Percentiles rank a stretch among this genome's conserved stretches.
These are phyloP conservation scores for Protonibea diacanthus DNA, from an alignment of 2,797 vertebrate species.

Conservation along the genomic window DNA sequence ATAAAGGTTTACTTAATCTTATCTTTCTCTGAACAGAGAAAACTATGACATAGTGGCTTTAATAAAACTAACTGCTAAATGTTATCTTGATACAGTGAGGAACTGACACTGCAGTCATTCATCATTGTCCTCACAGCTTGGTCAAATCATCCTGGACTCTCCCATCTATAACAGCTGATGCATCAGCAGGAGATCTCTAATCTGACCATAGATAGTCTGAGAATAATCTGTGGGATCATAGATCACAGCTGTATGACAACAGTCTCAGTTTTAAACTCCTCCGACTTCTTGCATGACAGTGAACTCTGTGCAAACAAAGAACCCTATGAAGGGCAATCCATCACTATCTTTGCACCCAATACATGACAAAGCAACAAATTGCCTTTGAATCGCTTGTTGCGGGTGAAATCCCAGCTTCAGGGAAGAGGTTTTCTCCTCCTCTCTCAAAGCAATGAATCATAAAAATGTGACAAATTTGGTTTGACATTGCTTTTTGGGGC, in stretches of 20 bases:
- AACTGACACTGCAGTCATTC: constrained; percentile 5
- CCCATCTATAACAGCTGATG: constrained; percentile 21
- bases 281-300: constrained; percentile 32
- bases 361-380: constrained; percentile 85
- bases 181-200: constrained; percentile 60
- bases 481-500: constrained; percentile 81
- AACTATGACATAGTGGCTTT: too few relatives aligned
- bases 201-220: constrained; percentile 60
- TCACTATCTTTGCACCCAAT: constrained; percentile 70
- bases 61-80: too few relatives aligned
- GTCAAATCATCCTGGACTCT: constrained; percentile 26
- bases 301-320: constrained; percentile 67
- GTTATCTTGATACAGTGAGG: background rate
- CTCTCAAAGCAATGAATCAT: constrained; percentile 80
- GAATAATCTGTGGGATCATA: constrained; percentile 53
- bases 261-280: constrained; percentile 45
- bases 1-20: too few relatives aligned
- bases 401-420: constrained; percentile 83
- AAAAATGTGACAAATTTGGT: constrained; percentile 82
- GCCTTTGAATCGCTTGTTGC: constrained; percentile 79
- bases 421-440: constrained; percentile 69
- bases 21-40: too few relatives aligned
- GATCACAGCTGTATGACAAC: constrained; percentile 54
- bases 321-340: constrained; percentile 69
- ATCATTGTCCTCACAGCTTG: constrained; percentile 11